These are phyloP conservation scores for Oncorhynchus masou DNA, from an alignment of 2,113 vertebrate species.

Conservation along the genomic window DNA sequence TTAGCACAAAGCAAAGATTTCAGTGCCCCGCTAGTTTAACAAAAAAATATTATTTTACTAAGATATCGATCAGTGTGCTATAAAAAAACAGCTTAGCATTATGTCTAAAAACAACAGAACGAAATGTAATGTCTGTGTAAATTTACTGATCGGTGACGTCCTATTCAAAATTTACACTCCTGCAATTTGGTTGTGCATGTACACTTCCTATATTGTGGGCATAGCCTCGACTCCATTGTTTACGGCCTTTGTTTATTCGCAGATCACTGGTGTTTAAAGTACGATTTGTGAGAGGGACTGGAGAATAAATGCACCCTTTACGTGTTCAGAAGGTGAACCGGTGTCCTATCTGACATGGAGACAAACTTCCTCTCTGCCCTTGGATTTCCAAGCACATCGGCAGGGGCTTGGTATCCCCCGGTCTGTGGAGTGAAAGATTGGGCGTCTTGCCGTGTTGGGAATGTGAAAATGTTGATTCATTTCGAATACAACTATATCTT, in stretches of 20 bases:
- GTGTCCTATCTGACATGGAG: conserved; percentile 30
- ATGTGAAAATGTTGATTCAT: conserved; percentile 61
- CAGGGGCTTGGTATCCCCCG: not conserved
- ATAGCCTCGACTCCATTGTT: conserved; percentile 82
- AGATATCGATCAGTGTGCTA: conserved; percentile 98
- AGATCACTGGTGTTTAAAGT: conserved; percentile 85
- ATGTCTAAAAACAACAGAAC: conserved; percentile 84
- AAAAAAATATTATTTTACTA: conserved; percentile 96
- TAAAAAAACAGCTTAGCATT: conserved; percentile 94
- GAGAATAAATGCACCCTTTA: conserved; percentile 65
- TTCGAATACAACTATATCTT: conserved; percentile 68
- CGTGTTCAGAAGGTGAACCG: conserved; percentile 59
- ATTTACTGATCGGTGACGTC: conserved; percentile 89
- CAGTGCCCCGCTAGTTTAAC: conserved; percentile 92
- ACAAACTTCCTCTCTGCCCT: conserved; percentile 48
- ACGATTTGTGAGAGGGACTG: conserved; percentile 67
- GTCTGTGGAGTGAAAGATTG: conserved; percentile 8
- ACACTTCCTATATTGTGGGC: conserved; percentile 72
- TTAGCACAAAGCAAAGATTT: conserved; percentile 99
- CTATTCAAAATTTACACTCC: conserved; percentile 89
- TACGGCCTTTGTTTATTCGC: conserved; percentile 92
- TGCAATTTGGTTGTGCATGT: conserved; percentile 85
- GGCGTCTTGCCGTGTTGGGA: conserved; percentile 17
- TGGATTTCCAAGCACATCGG: conserved; percentile 56
- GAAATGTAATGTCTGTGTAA: conserved; percentile 94